Conservation (phyloP, 2,888 invertebrate genomes). For the Epistrophella euchroma region DNA sequence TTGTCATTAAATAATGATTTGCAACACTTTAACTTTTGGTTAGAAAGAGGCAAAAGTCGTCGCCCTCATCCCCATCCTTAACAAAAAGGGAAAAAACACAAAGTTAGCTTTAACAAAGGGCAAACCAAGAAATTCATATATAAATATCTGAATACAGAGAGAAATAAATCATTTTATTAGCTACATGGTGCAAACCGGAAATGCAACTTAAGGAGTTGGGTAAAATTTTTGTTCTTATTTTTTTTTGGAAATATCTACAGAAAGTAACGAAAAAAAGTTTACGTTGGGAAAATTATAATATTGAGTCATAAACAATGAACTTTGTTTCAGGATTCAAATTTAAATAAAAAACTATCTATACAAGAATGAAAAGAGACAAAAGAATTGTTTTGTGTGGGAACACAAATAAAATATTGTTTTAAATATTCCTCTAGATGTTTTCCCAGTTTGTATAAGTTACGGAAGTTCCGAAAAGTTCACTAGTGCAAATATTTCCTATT, state of each 20-base stretch:
- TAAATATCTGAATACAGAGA: constrained; percentile 45
- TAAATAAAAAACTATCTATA: not conserved
- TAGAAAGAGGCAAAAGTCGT: constrained; percentile 37
- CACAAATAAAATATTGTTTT: not conserved
- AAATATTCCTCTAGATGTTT: not conserved
- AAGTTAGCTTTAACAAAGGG: constrained; percentile 58
- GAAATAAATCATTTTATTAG: constrained; percentile 70
- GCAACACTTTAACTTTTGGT: constrained; percentile 63
- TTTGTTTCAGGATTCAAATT: constrained; percentile 3
- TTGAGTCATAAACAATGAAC: constrained; percentile 18
- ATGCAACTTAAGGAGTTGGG: constrained; percentile 30
- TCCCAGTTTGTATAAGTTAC: not conserved
- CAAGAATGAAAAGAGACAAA: not conserved
- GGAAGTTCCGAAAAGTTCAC: not conserved
- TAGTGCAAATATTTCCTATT: not conserved
- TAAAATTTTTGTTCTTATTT: not conserved
- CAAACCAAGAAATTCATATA: constrained; percentile 49
- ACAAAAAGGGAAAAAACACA: constrained; percentile 22
- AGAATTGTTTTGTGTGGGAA: not conserved
- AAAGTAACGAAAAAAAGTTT: constrained; percentile 31
- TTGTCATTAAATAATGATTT: constrained; percentile 71
- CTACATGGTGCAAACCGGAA: constrained; percentile 49
- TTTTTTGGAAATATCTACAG: not conserved
- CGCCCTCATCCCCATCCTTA: constrained; percentile 40
- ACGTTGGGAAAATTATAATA: constrained; percentile 4